These are phyloP conservation scores for Seriola rivoliana DNA, from an alignment of 2,113 vertebrate species.

Conservation along the genomic window DNA sequence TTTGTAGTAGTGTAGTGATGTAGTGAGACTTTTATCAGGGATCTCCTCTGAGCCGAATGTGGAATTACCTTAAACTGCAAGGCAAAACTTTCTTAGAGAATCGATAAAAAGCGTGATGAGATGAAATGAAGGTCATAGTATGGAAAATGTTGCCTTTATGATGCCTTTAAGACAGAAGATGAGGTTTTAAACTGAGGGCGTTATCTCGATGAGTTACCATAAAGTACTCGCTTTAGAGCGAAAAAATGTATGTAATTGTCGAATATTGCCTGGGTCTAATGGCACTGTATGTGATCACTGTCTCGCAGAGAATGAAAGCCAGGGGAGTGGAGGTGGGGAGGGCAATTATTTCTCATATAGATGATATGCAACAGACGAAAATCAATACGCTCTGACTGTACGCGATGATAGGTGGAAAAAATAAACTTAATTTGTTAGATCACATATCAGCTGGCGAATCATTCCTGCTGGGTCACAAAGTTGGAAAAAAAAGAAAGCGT, in stretches of 20 bases:
- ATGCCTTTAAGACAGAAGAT: conserved; percentile 29
- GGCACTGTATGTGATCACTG: background rate
- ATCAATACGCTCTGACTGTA: conserved; percentile 47
- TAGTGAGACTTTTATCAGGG: background rate
- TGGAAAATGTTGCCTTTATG: conserved; percentile 6
- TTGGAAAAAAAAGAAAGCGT: conserved; percentile 10
- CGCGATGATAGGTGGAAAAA: conserved; percentile 22
- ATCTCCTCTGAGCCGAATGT: background rate
- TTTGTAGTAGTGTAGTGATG: background rate
- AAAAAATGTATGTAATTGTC: conserved; percentile 24
- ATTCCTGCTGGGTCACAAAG: conserved; percentile 42
- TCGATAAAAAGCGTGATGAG: conserved; percentile 7
- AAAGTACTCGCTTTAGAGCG: conserved; percentile 1
- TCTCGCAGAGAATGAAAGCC: background rate
- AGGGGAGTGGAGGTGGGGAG: background rate
- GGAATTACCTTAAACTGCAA: conserved; percentile 1
- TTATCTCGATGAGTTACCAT: conserved; percentile 5
- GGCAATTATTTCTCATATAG: conserved; percentile 40
- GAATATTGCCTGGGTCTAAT: conserved; percentile 9
- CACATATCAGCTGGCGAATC: conserved; percentile 35
- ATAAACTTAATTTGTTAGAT: conserved; percentile 53
- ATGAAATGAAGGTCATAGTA: conserved; percentile 27
- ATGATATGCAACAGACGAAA: conserved; percentile 49
- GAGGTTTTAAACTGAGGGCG: conserved; percentile 4
- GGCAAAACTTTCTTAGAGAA: background rate